A percentile compares a stretch with the other conserved stretches of the same genome.
phyloP scores from a whole-genome alignment of 2,888 invertebrate genomes.

The Therioaphis trifolii region DNA sequence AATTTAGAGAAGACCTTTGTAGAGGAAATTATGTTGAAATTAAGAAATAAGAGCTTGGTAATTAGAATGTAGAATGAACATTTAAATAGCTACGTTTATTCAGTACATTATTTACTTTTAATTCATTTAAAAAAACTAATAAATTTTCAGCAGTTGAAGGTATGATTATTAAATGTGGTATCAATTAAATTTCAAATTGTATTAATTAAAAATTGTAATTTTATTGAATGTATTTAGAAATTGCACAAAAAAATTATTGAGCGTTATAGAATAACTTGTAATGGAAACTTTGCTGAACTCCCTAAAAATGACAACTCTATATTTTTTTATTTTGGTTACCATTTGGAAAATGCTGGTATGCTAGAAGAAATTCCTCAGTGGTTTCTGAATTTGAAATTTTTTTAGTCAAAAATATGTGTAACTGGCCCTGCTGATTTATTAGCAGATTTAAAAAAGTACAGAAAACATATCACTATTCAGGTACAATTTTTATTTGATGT shows the following conservation, averaged over 20 bases:
- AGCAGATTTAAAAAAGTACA: too few species aligned
- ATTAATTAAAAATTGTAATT: conserved; percentile 8
- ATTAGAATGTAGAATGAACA: conserved; percentile 75
- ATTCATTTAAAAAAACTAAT: conserved; percentile 73
- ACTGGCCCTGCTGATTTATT: conserved; percentile 78
- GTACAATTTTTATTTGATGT: conserved; percentile 75
- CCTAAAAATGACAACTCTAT: conserved; percentile 78
- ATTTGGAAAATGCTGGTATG: conserved; percentile 73
- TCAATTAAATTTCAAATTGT: not conserved
- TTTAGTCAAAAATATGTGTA: conserved; percentile 77
- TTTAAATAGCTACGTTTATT: conserved; percentile 75
- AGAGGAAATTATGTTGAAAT: conserved; percentile 74
- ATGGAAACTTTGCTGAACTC: conserved; percentile 72
- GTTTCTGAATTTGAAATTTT: conserved; percentile 77
- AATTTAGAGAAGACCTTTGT: conserved; percentile 70
- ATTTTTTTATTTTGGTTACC: conserved; percentile 79
- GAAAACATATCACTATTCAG: too few species aligned
- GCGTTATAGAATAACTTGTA: conserved; percentile 72
- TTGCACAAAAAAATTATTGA: conserved; percentile 74
- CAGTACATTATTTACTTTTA: conserved; percentile 78
- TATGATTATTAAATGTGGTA: conserved; percentile 46
- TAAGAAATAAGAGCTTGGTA: conserved; percentile 77
- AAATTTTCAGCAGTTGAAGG: conserved; percentile 68
- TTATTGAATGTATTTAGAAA: conserved; percentile 68
- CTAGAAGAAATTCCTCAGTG: conserved; percentile 73